Conservation (phyloP, 2,888 invertebrate species). For the Ophion obscuratus region DNA sequence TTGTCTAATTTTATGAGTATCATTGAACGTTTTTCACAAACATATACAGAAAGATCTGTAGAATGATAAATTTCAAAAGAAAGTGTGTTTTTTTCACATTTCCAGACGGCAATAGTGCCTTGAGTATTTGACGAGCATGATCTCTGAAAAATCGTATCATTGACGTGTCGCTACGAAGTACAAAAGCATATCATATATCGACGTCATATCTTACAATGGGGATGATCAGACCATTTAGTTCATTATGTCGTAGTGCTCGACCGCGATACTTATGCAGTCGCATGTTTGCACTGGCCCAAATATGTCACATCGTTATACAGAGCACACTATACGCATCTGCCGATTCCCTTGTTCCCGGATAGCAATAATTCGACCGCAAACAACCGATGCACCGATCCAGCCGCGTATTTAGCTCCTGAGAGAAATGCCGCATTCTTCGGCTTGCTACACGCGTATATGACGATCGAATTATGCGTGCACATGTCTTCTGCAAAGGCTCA, state of each 20-base stretch:
- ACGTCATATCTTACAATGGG: background rate
- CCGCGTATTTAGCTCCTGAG: conserved; percentile 46
- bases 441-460: background rate
- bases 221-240: background rate
- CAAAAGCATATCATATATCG: background rate
- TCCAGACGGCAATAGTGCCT: no score
- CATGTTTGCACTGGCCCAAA: background rate
- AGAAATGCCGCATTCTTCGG: conserved; percentile 29
- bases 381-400: conserved; percentile 55
- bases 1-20: no score
- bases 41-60: no score
- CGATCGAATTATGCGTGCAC: conserved; percentile 5
- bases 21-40: no score
- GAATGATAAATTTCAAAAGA: no score
- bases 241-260: background rate
- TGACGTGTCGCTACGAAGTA: background rate
- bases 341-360: conserved; percentile 1
- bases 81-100: no score
- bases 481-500: background rate
- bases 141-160: background rate
- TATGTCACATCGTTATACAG: background rate
- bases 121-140: background rate
- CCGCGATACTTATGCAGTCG: background rate
- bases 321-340: background rate
- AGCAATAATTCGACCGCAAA: conserved; percentile 64